phyloP scores from a whole-genome alignment of 2,113 vertebrate species.

The Salminus brasiliensis region DNA sequence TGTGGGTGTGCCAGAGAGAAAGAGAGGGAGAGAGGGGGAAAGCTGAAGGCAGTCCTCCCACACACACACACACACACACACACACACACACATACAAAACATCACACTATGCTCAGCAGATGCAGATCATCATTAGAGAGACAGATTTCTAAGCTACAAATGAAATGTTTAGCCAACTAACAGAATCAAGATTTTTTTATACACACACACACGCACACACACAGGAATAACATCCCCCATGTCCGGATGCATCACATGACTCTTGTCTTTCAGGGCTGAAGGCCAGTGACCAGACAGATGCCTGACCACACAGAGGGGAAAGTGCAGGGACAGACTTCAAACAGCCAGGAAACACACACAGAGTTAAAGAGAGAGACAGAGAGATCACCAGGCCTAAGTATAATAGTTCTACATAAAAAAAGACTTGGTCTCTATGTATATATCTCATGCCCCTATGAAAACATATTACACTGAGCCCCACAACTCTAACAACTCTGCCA shows the following conservation, averaged over 20 bases:
- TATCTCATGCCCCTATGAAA: too few relatives aligned
- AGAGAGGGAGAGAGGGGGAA: slow-evolving; percentile 13
- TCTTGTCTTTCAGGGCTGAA: slow-evolving; percentile 25
- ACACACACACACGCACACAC: neutral
- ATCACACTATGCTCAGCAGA: slow-evolving; percentile 47
- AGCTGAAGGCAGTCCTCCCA: slow-evolving; percentile 44
- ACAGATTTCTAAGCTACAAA: slow-evolving; percentile 22
- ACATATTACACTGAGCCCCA: too few relatives aligned
- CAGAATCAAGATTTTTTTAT: slow-evolving; percentile 10
- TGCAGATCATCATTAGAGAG: slow-evolving; percentile 40
- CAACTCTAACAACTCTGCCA: too few relatives aligned
- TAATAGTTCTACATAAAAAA: too few relatives aligned
- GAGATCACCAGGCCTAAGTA: too few relatives aligned
- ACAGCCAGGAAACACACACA: slow-evolving; percentile 30
- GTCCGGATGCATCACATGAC: neutral
- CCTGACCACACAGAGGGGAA: slow-evolving; percentile 27
- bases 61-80: slow-evolving; percentile 40
- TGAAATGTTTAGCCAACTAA: slow-evolving; percentile 18
- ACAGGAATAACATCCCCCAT: slow-evolving; percentile 17
- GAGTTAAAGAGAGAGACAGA: slow-evolving; percentile 12
- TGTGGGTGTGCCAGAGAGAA: neutral
- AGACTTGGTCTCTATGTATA: too few relatives aligned
- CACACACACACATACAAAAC: slow-evolving; percentile 31
- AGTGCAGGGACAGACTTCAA: slow-evolving; percentile 36
- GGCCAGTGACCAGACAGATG: slow-evolving; percentile 43